These are phyloP conservation scores for Meghimatium bilineatum DNA, from an alignment of 2,888 invertebrate species.

Conservation along the genomic window DNA sequence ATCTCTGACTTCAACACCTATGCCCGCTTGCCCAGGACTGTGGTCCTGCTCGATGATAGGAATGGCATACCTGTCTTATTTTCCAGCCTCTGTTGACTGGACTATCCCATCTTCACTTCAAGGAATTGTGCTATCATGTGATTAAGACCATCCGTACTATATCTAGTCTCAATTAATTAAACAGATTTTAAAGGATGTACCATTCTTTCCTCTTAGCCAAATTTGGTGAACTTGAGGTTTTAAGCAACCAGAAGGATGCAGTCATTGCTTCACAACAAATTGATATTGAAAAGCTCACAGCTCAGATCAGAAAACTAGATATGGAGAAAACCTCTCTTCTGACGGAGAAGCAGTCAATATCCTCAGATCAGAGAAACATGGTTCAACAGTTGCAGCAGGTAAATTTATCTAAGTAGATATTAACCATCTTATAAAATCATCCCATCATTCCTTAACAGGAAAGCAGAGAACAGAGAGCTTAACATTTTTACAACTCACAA, in stretches of 20 bases:
- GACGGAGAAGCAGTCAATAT: conserved; percentile 59
- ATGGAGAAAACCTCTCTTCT: conserved; percentile 65
- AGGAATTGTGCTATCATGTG: no score
- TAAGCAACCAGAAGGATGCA: conserved; percentile 69
- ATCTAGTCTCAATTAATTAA: not conserved
- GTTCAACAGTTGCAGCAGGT: conserved; percentile 68
- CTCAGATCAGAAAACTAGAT: conserved; percentile 67
- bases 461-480: no score
- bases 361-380: conserved; percentile 61
- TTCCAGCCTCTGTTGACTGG: no score
- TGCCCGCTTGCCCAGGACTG: no score
- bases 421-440: no score
- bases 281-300: conserved; percentile 64
- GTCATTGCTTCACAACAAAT: conserved; percentile 65
- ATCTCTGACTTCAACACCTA: no score
- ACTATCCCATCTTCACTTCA: no score
- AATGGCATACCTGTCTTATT: no score
- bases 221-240: conserved; percentile 74
- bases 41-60: no score
- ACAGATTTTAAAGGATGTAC: not conserved
- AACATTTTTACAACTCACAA: no score
- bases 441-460: no score
- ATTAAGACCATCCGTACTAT: no score
- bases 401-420: not conserved
- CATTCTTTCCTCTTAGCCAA: not conserved